Evolutionary conservation across 1,140 invertebrate genomes (phyloP).

Genomic region (Drosophila repleta): DNA sequence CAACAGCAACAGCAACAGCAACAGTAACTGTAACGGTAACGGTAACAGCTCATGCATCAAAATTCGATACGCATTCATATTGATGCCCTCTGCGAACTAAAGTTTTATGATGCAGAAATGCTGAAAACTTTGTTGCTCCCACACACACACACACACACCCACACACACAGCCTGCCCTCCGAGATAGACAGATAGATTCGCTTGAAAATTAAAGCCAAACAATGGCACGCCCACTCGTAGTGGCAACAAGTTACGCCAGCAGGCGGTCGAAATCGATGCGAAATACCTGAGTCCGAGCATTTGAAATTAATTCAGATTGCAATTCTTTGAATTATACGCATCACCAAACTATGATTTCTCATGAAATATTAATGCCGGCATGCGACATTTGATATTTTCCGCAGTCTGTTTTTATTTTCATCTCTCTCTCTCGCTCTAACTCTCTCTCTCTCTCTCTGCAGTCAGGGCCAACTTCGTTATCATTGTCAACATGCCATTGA

Average conservation of each 20-base stretch:
- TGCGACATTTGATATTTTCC: constrained; percentile 78
- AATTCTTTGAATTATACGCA: constrained; percentile 82
- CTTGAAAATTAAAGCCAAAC: constrained; percentile 34
- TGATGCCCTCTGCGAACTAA: constrained; percentile 19
- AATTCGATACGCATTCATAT: constrained; percentile 48
- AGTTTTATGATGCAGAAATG: constrained; percentile 54
- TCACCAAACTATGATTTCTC: constrained; percentile 82
- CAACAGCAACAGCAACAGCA: background rate
- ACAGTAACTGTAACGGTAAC: background rate
- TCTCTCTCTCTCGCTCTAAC: background rate
- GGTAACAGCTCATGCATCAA: constrained; percentile 39
- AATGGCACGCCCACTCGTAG: constrained; percentile 6
- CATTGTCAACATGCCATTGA: constrained; percentile 81
- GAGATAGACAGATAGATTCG: background rate
- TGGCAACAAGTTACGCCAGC: constrained; percentile 22
- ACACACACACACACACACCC: no score
- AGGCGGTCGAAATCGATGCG: constrained; percentile 8
- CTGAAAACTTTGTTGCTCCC: constrained; percentile 35
- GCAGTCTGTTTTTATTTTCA: constrained; percentile 54
- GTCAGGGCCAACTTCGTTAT: constrained; percentile 77
- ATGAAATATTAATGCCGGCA: constrained; percentile 80
- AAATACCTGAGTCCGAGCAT: constrained; percentile 37
- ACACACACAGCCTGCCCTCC: no score
- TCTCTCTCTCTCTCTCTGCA: constrained; percentile 6
- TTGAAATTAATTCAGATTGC: constrained; percentile 82